Evolutionary conservation across 2,113 vertebrate genomes (phyloP).

Genomic region (Desmodus rotundus): DNA sequence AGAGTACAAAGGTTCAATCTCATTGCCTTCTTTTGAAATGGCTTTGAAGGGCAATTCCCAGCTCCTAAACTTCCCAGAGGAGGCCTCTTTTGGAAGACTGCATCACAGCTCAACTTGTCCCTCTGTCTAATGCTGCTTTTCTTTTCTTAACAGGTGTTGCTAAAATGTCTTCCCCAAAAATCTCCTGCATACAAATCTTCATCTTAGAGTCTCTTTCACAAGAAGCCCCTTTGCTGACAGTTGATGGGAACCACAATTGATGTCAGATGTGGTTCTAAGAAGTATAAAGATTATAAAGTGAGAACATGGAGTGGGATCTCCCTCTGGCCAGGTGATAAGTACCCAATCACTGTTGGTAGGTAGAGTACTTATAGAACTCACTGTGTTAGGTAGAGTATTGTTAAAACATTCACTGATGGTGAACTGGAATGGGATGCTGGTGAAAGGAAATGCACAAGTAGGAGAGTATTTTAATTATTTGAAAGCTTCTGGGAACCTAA

Average conservation of each 20-base stretch:
- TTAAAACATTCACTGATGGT: background rate
- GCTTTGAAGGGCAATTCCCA: background rate
- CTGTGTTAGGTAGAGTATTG: background rate
- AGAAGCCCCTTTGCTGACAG: background rate
- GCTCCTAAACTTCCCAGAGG: background rate
- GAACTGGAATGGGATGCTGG: background rate
- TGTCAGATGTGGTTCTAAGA: background rate
- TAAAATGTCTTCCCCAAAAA: background rate
- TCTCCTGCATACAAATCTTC: background rate
- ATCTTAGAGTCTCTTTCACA: background rate
- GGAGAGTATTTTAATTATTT: background rate
- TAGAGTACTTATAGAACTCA: background rate
- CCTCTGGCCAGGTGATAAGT: background rate
- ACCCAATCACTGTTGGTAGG: background rate
- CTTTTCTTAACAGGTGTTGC: background rate
- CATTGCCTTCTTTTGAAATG: background rate
- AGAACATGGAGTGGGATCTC: background rate
- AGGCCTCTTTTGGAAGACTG: background rate
- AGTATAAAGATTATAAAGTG: background rate
- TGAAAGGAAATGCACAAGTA: background rate
- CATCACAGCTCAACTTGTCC: background rate
- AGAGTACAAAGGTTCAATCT: background rate
- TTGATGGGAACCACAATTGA: too few species aligned
- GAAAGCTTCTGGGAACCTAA: background rate
- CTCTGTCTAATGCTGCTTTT: background rate